phyloP scores from a whole-genome alignment of 2,113 vertebrate species.

The Brienomyrus longianalis region DNA sequence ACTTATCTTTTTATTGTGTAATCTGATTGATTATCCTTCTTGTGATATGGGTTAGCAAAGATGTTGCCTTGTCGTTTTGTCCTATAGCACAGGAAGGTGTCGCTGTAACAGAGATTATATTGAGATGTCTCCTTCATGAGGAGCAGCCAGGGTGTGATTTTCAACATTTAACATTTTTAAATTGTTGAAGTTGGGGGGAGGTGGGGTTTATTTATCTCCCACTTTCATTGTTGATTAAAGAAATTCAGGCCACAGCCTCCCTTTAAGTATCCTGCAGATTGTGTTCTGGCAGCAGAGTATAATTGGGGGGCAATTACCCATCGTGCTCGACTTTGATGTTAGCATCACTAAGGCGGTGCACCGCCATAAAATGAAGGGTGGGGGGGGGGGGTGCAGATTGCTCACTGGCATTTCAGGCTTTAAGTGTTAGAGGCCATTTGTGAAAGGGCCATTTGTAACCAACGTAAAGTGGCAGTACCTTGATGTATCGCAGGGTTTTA shows the following conservation, averaged over 20 bases:
- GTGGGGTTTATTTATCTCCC: neutral
- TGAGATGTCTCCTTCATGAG: neutral
- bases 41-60: neutral
- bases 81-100: neutral
- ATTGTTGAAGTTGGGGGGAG: neutral
- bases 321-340: conserved; percentile 17
- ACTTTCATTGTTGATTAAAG: conserved; percentile 2
- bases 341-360: conserved; percentile 2
- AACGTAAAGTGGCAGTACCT: conserved; percentile 32
- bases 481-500: conserved; percentile 40
- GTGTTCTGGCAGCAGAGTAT: neutral
- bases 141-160: neutral
- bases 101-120: neutral
- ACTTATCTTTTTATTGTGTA: neutral
- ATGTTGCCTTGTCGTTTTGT: neutral
- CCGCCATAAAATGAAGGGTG: conserved; percentile 22
- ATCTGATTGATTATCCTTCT: neutral
- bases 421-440: conserved; percentile 24
- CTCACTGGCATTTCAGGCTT: conserved; percentile 33
- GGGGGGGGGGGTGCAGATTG: conserved; percentile 35
- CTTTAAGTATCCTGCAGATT: neutral
- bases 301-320: neutral
- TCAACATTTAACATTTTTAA: neutral
- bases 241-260: neutral
- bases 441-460: conserved; percentile 37